Conservation (phyloP, 1,140 invertebrate species). For the Macrobrachium rosenbergii region DNA sequence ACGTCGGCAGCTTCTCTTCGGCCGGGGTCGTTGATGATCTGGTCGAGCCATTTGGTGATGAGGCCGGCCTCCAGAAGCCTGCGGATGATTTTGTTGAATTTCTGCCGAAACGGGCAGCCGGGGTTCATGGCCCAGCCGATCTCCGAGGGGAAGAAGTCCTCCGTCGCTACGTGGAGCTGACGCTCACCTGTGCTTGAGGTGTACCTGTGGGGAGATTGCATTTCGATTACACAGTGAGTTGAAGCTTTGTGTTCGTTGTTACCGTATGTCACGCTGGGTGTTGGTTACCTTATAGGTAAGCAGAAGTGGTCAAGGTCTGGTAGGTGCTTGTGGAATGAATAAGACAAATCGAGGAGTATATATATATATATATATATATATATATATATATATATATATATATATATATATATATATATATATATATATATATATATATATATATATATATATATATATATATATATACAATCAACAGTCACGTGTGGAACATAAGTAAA, state of each 20-base stretch:
- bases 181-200: conserved; percentile 47
- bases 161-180: conserved; percentile 51
- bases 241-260: too few species aligned
- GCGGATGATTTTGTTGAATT: conserved; percentile 48
- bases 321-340: too few species aligned
- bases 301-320: too few species aligned
- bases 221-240: not conserved
- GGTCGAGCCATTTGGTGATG: conserved; percentile 43
- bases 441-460: too few species aligned
- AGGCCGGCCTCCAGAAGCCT: conserved; percentile 44
- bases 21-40: conserved; percentile 52
- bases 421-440: too few species aligned
- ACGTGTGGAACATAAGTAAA: too few species aligned
- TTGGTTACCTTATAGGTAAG: not conserved
- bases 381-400: too few species aligned
- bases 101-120: conserved; percentile 40
- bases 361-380: too few species aligned
- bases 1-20: conserved; percentile 9
- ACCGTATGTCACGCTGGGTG: not conserved
- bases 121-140: conserved; percentile 57
- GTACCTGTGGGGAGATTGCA: conserved; percentile 16
- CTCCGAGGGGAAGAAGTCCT: conserved; percentile 53
- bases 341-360: too few species aligned
- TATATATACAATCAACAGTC: too few species aligned
- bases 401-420: too few species aligned